Conservation (phyloP, 2,797 vertebrate genomes). For the Melopsittacus undulatus region DNA sequence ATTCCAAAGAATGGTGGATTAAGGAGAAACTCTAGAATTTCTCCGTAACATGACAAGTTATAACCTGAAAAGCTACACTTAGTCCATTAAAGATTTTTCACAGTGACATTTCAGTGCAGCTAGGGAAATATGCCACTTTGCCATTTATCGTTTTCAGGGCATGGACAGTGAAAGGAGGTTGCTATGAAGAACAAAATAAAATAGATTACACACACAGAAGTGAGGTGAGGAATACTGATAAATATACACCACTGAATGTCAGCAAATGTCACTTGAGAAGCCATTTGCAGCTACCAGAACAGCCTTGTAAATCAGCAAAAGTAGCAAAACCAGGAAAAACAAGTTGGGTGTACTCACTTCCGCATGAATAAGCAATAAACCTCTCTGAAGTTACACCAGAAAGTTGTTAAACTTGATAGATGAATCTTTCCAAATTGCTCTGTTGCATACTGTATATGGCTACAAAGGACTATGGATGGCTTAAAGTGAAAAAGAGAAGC, state of each 20-base stretch:
- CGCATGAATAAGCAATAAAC: constrained; percentile 97
- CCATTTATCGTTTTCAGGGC: constrained; percentile 95
- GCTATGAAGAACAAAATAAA: constrained; percentile 91
- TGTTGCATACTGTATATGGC: constrained; percentile 35
- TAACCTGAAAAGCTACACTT: constrained; percentile 99
- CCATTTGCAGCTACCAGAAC: constrained; percentile 96
- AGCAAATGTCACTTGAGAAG: constrained; percentile 99
- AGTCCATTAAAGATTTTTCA: constrained; percentile 98
- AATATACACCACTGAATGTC: constrained; percentile 99
- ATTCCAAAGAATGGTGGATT: constrained; percentile 83
- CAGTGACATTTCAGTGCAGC: constrained; percentile 98
- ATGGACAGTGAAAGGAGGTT: constrained; percentile 86
- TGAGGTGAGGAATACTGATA: constrained; percentile 95
- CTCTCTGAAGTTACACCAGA: constrained; percentile 89
- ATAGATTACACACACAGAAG: constrained; percentile 93
- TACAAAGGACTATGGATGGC: constrained; percentile 45
- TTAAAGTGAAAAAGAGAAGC: constrained; percentile 35
- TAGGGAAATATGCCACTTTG: constrained; percentile 87
- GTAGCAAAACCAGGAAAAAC: constrained; percentile 85
- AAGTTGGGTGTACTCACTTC: constrained; percentile 90
- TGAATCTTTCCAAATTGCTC: constrained; percentile 74
- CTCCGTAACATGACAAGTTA: constrained; percentile 95
- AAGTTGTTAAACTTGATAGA: constrained; percentile 91
- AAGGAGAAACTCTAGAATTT: constrained; percentile 90
- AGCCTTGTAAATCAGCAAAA: constrained; percentile 88